Conservation (phyloP, 2,797 vertebrate species). For the Anguilla obscura region DNA sequence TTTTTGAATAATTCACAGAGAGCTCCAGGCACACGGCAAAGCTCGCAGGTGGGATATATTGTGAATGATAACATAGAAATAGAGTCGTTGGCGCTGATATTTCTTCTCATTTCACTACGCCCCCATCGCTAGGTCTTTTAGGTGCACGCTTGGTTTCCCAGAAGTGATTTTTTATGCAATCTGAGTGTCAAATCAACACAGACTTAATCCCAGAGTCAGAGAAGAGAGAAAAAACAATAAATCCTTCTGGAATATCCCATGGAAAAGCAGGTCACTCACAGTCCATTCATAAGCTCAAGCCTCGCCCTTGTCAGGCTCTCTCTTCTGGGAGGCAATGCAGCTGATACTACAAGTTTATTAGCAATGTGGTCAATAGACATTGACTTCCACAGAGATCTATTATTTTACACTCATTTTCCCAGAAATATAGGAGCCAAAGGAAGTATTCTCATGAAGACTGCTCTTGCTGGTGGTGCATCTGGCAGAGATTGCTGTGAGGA, state of each 20-base stretch:
- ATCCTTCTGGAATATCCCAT: conserved; percentile 26
- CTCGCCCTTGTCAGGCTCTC: background rate
- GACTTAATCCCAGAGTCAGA: conserved; percentile 23
- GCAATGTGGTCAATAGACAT: conserved; percentile 8
- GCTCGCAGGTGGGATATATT: background rate
- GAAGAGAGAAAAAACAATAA: conserved; percentile 25
- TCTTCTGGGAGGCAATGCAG: conserved; percentile 24
- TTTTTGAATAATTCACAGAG: conserved; percentile 3
- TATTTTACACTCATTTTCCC: background rate
- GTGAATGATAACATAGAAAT: background rate
- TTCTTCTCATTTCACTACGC: conserved; percentile 7
- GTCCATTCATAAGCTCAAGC: conserved; percentile 21
- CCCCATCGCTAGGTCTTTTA: conserved; percentile 16
- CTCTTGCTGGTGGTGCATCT: background rate
- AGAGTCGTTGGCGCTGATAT: background rate
- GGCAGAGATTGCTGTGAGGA: background rate
- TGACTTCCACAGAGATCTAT: conserved; percentile 12
- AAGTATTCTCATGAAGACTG: conserved; percentile 12
- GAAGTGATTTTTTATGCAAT: conserved; percentile 16
- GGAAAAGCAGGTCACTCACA: background rate
- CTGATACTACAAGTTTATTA: conserved; percentile 23
- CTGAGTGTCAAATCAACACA: conserved; percentile 1
- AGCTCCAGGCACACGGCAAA: background rate
- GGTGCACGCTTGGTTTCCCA: background rate
- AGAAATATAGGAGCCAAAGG: conserved; percentile 21